Evolutionary conservation across 2,113 vertebrate genomes (phyloP), one percentile per base, ranked within the genome.

Genomic region (Dipodomys ordii): DNA sequence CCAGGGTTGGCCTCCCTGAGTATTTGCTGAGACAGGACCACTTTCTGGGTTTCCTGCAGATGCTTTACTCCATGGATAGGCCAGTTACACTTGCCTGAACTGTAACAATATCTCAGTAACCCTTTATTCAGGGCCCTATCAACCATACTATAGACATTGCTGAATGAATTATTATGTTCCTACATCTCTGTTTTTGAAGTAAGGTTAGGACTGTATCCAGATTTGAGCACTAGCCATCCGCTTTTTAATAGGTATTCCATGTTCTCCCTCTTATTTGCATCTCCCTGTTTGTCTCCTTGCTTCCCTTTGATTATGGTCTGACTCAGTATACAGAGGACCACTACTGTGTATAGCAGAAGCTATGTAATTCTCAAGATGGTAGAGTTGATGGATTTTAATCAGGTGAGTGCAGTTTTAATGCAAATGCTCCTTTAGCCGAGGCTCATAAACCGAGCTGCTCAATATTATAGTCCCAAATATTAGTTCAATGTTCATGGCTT

Each of bases 391-490:
- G 85, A 60, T 90, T 96, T 96, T 96, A 93, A 89, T 95, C 93
- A 93, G 76, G 57, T 78, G 73, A 92, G 20, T 84, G 69, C 72
- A 64, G 65, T 81, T 91, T 57, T 88, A 91, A 93, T 85, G 93
- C 80, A 95, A 91, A 95, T 90, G 4, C 68, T 92, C 49, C 72
- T 92, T 84, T 82, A 90, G 27, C 62, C 0, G 39, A 93, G 77
- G 39, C 57, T 92, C 79, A 81, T 87, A 96, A 96, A 90, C 79
- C 83, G 76, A 53, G 4, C 60, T 88, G 73, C 90, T 95, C 57
- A 77, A 74, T 86, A 64, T 83, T 88, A 90, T 68, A 22, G 72
- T 87, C 57, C 93, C 78, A 90, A 95, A 95, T 96, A 96, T 95
- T 94, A 95, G 94, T 90, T 91, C 94, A 93, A 16, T 83, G 77